Evolutionary conservation across 2,797 vertebrate genomes (phyloP).

Genomic region (Semotilus atromaculatus): DNA sequence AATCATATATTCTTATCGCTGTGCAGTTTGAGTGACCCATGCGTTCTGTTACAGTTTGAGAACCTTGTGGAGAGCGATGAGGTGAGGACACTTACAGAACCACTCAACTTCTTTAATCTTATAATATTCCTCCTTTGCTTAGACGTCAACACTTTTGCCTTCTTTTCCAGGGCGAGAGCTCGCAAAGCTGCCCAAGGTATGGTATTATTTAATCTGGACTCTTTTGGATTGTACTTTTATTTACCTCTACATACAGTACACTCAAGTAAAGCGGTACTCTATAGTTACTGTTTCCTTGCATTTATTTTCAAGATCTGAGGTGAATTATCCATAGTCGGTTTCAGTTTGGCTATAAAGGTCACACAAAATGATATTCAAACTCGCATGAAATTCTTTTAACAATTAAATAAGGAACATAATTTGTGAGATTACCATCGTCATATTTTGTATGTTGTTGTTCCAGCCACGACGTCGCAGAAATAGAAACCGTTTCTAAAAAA

Average conservation of each 20-base stretch:
- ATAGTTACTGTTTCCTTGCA: too few relatives aligned
- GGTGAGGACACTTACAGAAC: slow-evolving; percentile 75
- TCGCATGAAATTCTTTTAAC: not conserved
- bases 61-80: slow-evolving; percentile 98
- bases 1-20: not conserved
- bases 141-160: not conserved
- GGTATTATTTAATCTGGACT: slow-evolving; percentile 27
- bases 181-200: slow-evolving; percentile 89
- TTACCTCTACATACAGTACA: too few relatives aligned
- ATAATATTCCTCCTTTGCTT: not conserved
- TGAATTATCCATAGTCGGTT: not conserved
- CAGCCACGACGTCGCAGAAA: too few relatives aligned
- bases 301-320: too few relatives aligned
- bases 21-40: not conserved
- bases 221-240: not conserved
- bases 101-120: not conserved
- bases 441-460: too few relatives aligned
- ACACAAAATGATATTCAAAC: not conserved
- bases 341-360: not conserved
- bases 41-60: slow-evolving; percentile 89
- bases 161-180: slow-evolving; percentile 88
- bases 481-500: too few relatives aligned
- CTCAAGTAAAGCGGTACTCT: not conserved
- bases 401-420: not conserved
- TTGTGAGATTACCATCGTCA: not conserved